phyloP scores from a whole-genome alignment of 92 coral and sea anemone species.

The Isaurus tuberculatus region DNA sequence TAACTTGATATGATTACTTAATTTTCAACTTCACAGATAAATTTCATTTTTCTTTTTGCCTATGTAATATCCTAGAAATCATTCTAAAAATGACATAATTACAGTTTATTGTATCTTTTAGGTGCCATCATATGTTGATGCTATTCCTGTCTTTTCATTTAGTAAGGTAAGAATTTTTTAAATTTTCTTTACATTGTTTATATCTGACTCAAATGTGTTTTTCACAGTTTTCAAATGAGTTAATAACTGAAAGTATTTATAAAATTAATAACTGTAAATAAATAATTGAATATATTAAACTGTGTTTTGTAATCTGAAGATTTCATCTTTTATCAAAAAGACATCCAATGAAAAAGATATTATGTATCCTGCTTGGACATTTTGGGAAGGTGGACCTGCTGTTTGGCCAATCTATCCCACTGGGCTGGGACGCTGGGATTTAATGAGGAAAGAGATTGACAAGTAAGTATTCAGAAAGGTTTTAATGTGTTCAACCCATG shows the following conservation, averaged over 20 bases:
- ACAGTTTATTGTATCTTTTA: slow-evolving; percentile 6
- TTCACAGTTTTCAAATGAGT: neutral
- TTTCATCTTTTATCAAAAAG: slow-evolving; percentile 39
- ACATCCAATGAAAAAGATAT: slow-evolving; percentile 84
- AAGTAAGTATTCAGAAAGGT: slow-evolving; percentile 69
- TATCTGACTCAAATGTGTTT: neutral
- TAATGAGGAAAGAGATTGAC: slow-evolving; percentile 88
- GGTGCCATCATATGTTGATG: slow-evolving; percentile 75
- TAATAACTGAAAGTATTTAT: too few relatives aligned
- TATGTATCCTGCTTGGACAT: slow-evolving; percentile 99
- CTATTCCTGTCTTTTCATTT: slow-evolving; percentile 94
- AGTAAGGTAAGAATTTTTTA: slow-evolving; percentile 83
- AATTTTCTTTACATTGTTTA: neutral
- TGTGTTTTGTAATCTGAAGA: too few relatives aligned
- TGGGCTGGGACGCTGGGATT: slow-evolving; percentile 98
- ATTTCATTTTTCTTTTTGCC: too few relatives aligned
- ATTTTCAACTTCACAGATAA: too few relatives aligned
- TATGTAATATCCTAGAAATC: too few relatives aligned
- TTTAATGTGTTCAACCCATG: neutral
- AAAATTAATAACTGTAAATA: too few relatives aligned
- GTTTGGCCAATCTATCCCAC: slow-evolving; percentile 99
- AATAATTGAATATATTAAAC: too few relatives aligned
- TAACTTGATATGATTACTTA: too few relatives aligned
- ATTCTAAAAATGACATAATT: too few relatives aligned
- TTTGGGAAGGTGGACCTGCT: slow-evolving; percentile 99